These are phyloP conservation scores for Pyralis farinalis DNA, from an alignment of 2,888 invertebrate genomes.

Conservation along the genomic window DNA sequence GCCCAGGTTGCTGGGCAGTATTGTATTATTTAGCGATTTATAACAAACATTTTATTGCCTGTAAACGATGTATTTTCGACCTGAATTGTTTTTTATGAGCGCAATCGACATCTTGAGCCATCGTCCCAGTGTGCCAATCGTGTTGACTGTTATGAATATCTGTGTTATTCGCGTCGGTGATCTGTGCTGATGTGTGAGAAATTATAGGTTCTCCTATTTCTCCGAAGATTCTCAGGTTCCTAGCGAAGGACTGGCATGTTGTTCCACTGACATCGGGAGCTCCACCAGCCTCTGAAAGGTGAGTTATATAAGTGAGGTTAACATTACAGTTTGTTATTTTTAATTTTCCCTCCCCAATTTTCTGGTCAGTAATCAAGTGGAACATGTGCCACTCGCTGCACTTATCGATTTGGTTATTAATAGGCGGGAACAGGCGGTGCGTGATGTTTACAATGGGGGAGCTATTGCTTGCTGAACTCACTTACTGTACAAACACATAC, in stretches of 20 bases:
- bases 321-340: neutral
- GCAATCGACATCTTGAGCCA: constrained; percentile 14
- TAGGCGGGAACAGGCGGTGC: constrained; percentile 17
- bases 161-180: constrained; percentile 23
- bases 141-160: constrained; percentile 15
- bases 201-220: too few species aligned
- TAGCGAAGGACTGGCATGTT: neutral
- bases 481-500: too few species aligned
- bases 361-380: constrained; percentile 11
- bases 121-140: constrained; percentile 12
- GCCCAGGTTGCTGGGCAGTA: constrained; percentile 21
- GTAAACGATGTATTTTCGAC: constrained; percentile 35
- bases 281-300: constrained; percentile 5
- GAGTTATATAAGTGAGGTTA: neutral
- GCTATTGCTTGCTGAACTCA: too few species aligned
- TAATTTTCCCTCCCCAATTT: constrained; percentile 6
- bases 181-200: constrained; percentile 21
- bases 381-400: constrained; percentile 26
- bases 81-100: constrained; percentile 21
- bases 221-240: too few species aligned
- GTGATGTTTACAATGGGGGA: neutral
- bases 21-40: too few species aligned
- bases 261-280: neutral
- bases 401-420: too few species aligned
- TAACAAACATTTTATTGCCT: constrained; percentile 26